phyloP scores from a whole-genome alignment of 2,113 vertebrate species.

The Toxotes chatareus region DNA sequence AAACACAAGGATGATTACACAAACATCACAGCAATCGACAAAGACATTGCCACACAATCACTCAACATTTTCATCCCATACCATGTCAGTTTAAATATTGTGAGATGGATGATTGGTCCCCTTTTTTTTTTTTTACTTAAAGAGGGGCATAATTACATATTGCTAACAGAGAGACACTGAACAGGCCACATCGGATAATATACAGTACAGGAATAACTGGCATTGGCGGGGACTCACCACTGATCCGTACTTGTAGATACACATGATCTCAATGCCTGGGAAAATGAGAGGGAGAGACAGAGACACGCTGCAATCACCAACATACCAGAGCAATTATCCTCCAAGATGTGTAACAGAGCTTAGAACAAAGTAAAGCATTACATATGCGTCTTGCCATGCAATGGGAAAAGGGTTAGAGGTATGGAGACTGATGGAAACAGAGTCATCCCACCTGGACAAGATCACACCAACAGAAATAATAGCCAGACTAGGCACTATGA shows the following conservation, averaged over 20 bases:
- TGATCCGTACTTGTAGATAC: slow-evolving; percentile 97
- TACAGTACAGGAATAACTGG: slow-evolving; percentile 64
- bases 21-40: slow-evolving; percentile 39
- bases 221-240: slow-evolving; percentile 86
- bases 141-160: slow-evolving; percentile 71
- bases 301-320: slow-evolving; percentile 74
- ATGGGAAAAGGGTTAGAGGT: slow-evolving; percentile 43
- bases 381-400: slow-evolving; percentile 71
- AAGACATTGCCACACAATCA: slow-evolving; percentile 34
- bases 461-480: slow-evolving; percentile 54
- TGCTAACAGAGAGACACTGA: slow-evolving; percentile 60
- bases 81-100: slow-evolving; percentile 53
- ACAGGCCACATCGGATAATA: slow-evolving; percentile 63
- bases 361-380: slow-evolving; percentile 77
- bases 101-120: slow-evolving; percentile 41
- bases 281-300: slow-evolving; percentile 78
- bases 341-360: slow-evolving; percentile 66
- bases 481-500: slow-evolving; percentile 49
- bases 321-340: slow-evolving; percentile 81
- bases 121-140: slow-evolving; percentile 44
- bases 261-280: slow-evolving; percentile 98
- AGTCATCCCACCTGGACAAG: slow-evolving; percentile 48
- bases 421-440: slow-evolving; percentile 52
- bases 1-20: slow-evolving; percentile 39
- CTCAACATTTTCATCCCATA: slow-evolving; percentile 51